These are phyloP conservation scores for Ciona savignyi DNA, from an alignment of 23 tunicate species.

Conservation along the genomic window DNA sequence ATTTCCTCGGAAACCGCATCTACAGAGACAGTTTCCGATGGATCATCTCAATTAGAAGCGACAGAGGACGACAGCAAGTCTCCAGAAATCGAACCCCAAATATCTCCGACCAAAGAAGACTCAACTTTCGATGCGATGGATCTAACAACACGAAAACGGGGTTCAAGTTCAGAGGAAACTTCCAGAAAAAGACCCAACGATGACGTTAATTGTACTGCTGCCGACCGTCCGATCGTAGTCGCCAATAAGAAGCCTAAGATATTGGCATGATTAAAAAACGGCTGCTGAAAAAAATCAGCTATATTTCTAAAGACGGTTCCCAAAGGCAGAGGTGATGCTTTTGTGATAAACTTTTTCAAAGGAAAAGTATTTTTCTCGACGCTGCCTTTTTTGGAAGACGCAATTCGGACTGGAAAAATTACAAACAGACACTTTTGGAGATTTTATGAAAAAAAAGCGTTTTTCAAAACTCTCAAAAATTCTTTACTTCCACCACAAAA, in stretches of 20 bases:
- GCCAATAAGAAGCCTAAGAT: background rate
- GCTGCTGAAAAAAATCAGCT: no score
- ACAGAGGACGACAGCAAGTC: background rate
- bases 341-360: no score
- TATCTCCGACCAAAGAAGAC: background rate
- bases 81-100: background rate
- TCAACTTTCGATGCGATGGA: background rate
- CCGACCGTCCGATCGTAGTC: background rate
- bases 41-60: background rate
- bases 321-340: no score
- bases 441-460: no score
- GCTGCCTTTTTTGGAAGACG: no score
- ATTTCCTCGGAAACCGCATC: no score
- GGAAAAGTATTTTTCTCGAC: no score
- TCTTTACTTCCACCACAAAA: no score
- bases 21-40: background rate
- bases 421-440: no score
- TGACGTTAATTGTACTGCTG: background rate
- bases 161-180: background rate
- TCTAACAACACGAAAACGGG: background rate
- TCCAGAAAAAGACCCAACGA: conserved; percentile 1
- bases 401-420: no score
- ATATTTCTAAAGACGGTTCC: no score
- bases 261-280: background rate
- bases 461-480: no score